Base-by-base conservation (phyloP, 2,113 vertebrate genomes). In the Tupaia chinensis region DNA sequence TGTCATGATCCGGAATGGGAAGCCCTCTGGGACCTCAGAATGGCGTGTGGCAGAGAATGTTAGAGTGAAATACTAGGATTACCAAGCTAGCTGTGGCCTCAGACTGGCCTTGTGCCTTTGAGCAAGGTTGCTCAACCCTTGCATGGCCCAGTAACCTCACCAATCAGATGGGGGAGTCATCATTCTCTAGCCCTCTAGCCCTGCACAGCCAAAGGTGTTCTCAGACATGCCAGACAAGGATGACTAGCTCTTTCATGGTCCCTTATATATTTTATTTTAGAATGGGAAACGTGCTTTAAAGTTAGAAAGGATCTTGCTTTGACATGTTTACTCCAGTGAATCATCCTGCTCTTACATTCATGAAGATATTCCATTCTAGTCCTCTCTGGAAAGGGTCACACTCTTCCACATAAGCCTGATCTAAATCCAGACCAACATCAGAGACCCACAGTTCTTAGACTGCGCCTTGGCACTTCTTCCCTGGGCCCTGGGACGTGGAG, bases 151-250 rank as follows among this genome's bases (percentile, higher is more conserved):
- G 34, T 11, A 6, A 60, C 25, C 79, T 68, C 3, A 0, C 27
- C 25, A 3, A 17, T 17, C 69, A 29, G 69, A 16, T 9, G n/a
- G 44, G 12, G 60, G 23, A 7, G 29, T 3, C 1, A 2, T 23
- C 53, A 1, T 17, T 29, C 13, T 73, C 58, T 0, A 32, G 32
- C 44, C 44, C 44, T 44, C 44, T 44, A 44, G 44, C 44, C 44
- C n/a, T 12, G 8, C 13, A 20, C 7, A 4, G 60, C 7, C n/a
- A 12, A 32, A n/a, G 34, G 69, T 1, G 15, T 12, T 56, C 32
- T 17, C 13, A 20, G 63, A 65, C 29, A 25, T 0, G 0, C 20
- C 23, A 0, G 6, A 34, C 12, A 9, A 11, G 0, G 10, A 27
- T 2, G 5, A 4, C 11, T 14, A 22, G 69, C 29, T 61, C 27